phyloP scores from a whole-genome alignment of 2,888 invertebrate genomes.

The Perizoma flavofasciatum region DNA sequence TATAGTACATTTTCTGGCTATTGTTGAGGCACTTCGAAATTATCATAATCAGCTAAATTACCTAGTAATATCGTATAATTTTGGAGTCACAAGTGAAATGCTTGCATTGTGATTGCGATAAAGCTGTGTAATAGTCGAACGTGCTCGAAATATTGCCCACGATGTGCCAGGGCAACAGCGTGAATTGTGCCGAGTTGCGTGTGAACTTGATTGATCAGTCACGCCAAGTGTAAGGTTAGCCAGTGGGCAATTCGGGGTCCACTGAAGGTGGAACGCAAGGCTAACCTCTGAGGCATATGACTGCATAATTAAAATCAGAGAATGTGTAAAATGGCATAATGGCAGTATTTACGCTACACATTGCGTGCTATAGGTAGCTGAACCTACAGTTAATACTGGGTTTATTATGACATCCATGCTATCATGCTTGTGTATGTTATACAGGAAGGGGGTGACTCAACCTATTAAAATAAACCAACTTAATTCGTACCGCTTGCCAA shows the following conservation, averaged over 20 bases:
- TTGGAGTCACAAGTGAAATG: no score
- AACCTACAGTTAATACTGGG: no score
- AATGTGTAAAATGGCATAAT: constrained; percentile 8
- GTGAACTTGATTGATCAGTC: constrained; percentile 40
- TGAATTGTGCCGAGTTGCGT: constrained; percentile 12
- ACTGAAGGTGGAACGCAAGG: constrained; percentile 39
- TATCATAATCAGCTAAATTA: no score
- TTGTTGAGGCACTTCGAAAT: not conserved
- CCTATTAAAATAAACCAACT: no score
- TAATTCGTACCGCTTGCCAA: no score
- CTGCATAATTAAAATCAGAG: constrained; percentile 24
- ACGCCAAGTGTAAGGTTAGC: constrained; percentile 47
- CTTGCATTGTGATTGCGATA: no score
- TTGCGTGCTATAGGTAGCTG: not conserved
- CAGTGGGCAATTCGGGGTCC: constrained; percentile 36
- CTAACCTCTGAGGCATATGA: constrained; percentile 29
- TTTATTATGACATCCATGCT: no score
- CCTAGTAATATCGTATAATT: no score
- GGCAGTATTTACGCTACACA: not conserved
- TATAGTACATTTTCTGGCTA: not conserved
- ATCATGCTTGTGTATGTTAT: no score
- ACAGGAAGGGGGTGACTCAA: no score
- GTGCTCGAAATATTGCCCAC: not conserved
- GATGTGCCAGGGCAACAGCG: constrained; percentile 3
- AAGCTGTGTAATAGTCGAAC: no score